A percentile compares a stretch with the other conserved stretches of the same genome.
phyloP scores from a whole-genome alignment of 2,797 vertebrate species.

The Characodon lateralis region DNA sequence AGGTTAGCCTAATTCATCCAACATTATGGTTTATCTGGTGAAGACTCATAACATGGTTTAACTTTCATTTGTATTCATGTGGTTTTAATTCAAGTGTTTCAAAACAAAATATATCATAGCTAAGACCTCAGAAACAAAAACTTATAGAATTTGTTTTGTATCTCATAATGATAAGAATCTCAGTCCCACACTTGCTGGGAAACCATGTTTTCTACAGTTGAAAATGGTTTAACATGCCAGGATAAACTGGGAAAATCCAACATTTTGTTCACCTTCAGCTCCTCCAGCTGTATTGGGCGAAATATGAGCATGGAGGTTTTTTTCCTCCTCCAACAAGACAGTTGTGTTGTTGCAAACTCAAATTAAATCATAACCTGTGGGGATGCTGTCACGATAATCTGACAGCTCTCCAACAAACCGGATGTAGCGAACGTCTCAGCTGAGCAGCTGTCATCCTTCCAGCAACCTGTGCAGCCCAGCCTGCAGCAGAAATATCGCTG shows the following conservation, averaged over 20 bases:
- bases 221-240: rapidly evolving
- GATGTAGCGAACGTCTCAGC: constrained; percentile 37
- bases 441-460: constrained; percentile 49
- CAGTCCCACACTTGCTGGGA: background rate
- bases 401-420: constrained; percentile 57
- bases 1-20: constrained; percentile 37
- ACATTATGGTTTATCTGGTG: background rate
- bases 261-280: constrained; percentile 5
- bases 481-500: constrained; percentile 1
- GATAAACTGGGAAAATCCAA: background rate
- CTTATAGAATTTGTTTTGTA: background rate
- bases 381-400: constrained; percentile 46
- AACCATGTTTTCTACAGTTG: background rate
- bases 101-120: background rate
- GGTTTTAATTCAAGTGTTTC: background rate
- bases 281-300: constrained; percentile 16
- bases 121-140: background rate
- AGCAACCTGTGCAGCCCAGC: constrained; percentile 20
- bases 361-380: constrained; percentile 68
- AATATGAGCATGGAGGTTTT: constrained; percentile 6
- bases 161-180: background rate
- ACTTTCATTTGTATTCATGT: background rate
- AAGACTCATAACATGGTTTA: background rate
- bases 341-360: constrained; percentile 45
- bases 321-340: constrained; percentile 27